Conservation (phyloP, 2,113 vertebrate genomes). For the Dascyllus trimaculatus region DNA sequence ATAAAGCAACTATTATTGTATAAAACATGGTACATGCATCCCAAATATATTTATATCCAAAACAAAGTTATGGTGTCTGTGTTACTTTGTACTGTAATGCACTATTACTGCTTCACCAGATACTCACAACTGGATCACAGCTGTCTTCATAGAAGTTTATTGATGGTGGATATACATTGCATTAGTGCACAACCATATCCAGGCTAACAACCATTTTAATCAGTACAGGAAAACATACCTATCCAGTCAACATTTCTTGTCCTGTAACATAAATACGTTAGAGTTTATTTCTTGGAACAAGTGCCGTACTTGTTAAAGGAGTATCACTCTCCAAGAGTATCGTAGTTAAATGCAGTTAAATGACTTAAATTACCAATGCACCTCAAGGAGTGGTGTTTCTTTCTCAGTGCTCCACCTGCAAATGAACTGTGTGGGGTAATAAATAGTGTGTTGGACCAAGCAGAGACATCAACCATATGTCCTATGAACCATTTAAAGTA, state of each 20-base stretch:
- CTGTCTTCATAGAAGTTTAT: slow-evolving; percentile 59
- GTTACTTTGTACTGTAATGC: background rate
- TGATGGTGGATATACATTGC: slow-evolving; percentile 49
- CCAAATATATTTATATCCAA: slow-evolving; percentile 68
- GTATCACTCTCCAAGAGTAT: too few relatives aligned
- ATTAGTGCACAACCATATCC: slow-evolving; percentile 36
- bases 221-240: slow-evolving; percentile 20
- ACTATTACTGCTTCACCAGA: background rate
- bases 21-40: slow-evolving; percentile 7
- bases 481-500: background rate
- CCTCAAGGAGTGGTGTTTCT: background rate
- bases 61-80: slow-evolving; percentile 12
- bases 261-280: background rate
- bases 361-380: background rate
- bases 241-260: slow-evolving; percentile 22
- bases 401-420: background rate
- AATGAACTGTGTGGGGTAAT: background rate
- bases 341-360: background rate
- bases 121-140: slow-evolving; percentile 7
- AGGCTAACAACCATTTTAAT: slow-evolving; percentile 5
- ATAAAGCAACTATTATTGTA: slow-evolving; percentile 6
- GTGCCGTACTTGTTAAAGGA: background rate
- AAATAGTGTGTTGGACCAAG: slow-evolving; percentile 8
- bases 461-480: background rate
- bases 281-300: background rate